Percentiles rank a stretch among this genome's conserved stretches.
These are phyloP conservation scores for Pristiophorus japonicus DNA, from an alignment of 2,113 vertebrate genomes.

Conservation along the genomic window DNA sequence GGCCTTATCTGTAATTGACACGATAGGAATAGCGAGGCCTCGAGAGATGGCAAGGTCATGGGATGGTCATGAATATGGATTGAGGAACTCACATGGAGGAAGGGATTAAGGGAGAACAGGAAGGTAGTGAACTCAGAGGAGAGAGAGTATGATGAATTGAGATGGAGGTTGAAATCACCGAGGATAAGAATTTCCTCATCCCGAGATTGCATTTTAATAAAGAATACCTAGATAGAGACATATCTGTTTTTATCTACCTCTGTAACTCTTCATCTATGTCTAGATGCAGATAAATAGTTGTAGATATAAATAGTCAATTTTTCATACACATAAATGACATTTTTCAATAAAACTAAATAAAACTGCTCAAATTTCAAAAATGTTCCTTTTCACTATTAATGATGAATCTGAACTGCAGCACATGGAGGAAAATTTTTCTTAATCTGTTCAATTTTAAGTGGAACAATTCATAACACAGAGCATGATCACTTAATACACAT, in stretches of 20 bases:
- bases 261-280: neutral
- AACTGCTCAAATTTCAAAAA: neutral
- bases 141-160: no score
- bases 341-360: neutral
- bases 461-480: neutral
- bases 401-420: neutral
- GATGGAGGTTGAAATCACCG: no score
- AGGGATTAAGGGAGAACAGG: no score
- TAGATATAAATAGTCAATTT: neutral
- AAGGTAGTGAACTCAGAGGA: no score
- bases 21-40: no score
- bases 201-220: neutral
- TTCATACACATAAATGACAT: neutral
- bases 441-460: neutral
- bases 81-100: no score
- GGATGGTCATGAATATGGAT: no score
- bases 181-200: no score
- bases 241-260: neutral
- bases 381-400: neutral
- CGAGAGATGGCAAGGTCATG: no score
- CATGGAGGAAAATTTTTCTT: neutral
- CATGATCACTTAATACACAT: neutral
- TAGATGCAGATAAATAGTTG: neutral
- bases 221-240: neutral
- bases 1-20: no score